Conservation (phyloP, 2,797 vertebrate species). For the Scleropages formosus region DNA sequence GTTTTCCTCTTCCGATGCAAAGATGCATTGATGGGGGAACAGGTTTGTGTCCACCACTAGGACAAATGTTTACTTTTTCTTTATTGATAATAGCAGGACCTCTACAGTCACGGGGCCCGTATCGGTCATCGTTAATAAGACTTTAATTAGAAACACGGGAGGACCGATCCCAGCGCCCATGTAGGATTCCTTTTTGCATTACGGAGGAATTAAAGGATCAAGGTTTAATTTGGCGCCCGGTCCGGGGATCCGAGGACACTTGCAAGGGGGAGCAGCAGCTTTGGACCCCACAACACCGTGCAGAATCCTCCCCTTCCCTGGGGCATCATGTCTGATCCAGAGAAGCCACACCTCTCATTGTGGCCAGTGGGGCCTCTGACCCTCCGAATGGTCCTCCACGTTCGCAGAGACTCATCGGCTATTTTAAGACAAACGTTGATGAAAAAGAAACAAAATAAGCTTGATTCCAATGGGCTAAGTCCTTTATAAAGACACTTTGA, state of each 20-base stretch:
- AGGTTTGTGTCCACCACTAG: too few species aligned
- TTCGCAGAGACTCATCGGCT: not conserved
- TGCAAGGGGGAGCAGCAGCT: not conserved
- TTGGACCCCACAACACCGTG: not conserved
- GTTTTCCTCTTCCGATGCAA: too few species aligned
- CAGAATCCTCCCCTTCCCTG: not conserved
- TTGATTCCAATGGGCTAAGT: too few species aligned
- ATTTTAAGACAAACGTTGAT: not conserved
- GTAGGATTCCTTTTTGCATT: slow-evolving; percentile 23
- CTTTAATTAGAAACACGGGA: slow-evolving; percentile 22
- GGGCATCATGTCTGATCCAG: not conserved
- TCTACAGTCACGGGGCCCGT: not conserved
- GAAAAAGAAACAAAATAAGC: not conserved
- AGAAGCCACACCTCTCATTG: not conserved
- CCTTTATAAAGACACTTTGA: too few species aligned
- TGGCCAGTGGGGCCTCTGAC: not conserved
- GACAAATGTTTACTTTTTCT: too few species aligned
- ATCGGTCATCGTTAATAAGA: not conserved
- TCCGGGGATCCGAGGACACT: slow-evolving; percentile 11
- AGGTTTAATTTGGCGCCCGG: slow-evolving; percentile 2
- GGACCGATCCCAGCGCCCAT: not conserved
- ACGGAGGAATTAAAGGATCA: slow-evolving; percentile 22
- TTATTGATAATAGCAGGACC: too few species aligned
- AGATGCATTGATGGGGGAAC: too few species aligned
- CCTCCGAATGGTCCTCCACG: not conserved